These are phyloP conservation scores for Zoanthus solanderi DNA, from an alignment of 92 coral and sea anemone genomes.

Conservation along the genomic window DNA sequence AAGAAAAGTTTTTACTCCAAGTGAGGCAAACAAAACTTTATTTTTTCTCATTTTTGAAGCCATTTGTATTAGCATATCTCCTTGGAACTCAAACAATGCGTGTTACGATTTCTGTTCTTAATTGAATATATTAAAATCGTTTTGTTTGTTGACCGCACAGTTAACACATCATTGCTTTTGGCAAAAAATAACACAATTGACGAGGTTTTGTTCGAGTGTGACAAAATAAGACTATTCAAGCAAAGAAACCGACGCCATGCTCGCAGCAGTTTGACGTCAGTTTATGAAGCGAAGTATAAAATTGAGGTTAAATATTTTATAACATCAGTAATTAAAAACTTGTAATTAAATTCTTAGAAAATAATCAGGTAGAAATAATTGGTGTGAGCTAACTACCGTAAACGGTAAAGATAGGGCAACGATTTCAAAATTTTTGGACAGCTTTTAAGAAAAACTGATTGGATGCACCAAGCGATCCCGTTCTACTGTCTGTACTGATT, in stretches of 20 bases:
- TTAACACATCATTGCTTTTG: not conserved
- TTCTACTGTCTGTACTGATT: no score
- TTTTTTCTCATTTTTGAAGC: not conserved
- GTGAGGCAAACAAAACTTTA: not conserved
- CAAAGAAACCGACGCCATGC: not conserved
- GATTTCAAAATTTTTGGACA: no score
- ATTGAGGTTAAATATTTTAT: not conserved
- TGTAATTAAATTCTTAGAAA: not conserved
- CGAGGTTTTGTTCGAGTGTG: not conserved
- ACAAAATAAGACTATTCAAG: not conserved
- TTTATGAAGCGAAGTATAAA: not conserved
- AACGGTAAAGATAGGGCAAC: no score
- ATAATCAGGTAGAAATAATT: not conserved
- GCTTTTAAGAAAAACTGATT: no score
- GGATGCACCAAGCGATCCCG: no score
- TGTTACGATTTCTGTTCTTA: not conserved
- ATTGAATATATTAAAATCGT: not conserved
- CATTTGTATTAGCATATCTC: not conserved
- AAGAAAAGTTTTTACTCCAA: not conserved
- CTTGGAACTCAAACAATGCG: not conserved
- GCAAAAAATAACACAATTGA: not conserved
- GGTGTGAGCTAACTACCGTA: not conserved
- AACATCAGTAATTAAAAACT: not conserved
- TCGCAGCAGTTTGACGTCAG: not conserved
- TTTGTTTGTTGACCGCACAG: not conserved